Base-by-base conservation (phyloP, 2,888 invertebrate species). In the Amorpha juglandis region DNA sequence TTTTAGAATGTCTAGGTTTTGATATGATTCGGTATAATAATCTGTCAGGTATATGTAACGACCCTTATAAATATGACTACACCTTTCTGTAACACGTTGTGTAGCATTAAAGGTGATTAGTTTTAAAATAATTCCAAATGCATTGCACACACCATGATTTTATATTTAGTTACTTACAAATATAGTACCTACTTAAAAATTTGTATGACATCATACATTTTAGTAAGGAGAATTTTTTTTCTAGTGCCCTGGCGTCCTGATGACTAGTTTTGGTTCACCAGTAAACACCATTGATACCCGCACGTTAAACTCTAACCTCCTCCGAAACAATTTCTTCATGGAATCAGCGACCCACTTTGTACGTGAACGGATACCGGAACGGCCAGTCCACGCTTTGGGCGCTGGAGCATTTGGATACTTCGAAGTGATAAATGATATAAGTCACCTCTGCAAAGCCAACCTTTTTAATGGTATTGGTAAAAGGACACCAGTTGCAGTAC, bases 381-480 rank as follows among this genome's bases (percentile, higher is more conserved):
- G 98, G 74, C 96, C 98, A 0, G 98, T 98, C 0, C 98, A 98
- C 84, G 98, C 98, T 0, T 98, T 98, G 90, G 98, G 98, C 68
- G 96, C 96, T 50, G 98, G 96, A 19, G 97, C 97, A 1, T 96
- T 96, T 81, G 97, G 96, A 0, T 96, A 96, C 78, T 97, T 98
- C 75, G 96, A 97, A 86, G 96, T 97, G 1, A 97, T 97, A 0
- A 95, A 97, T 76, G 97, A 97, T 82, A 96, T 98, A 62, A 94
- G 95, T 0, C 94, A 95, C 77, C 97, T 97, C 81, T 94, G 94
- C 65, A 96, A 96, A 67, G 97, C 97, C 0, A 95, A 95, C 71
- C 88, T 97, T 0, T 97, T 98, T 84, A 95, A 95, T 16, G 86
- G 90, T 19, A 88, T 97, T 48, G 97, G 97, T 21, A 97, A 97